phyloP scores from a whole-genome alignment of 2,113 vertebrate species.

The Oncorhynchus masou region DNA sequence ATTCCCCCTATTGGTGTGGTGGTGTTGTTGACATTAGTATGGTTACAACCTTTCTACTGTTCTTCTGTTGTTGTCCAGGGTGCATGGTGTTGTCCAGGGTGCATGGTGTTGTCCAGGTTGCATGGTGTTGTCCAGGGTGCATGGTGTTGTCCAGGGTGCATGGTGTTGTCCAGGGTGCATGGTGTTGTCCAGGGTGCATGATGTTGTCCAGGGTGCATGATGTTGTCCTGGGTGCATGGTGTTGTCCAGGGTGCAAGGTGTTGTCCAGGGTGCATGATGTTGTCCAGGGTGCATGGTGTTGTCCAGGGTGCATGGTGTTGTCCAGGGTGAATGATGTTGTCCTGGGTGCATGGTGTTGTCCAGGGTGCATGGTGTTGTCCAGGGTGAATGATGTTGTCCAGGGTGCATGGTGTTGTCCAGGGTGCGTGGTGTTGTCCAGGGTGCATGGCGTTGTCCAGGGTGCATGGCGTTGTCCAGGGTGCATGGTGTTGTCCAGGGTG shows the following conservation, averaged over 20 bases:
- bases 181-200: neutral
- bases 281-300: neutral
- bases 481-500: neutral
- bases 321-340: neutral
- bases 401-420: neutral
- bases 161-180: neutral
- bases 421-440: neutral
- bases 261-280: too few relatives aligned
- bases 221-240: constrained; percentile 19
- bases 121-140: neutral
- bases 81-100: neutral
- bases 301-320: constrained; percentile 12
- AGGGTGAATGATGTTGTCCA: too few relatives aligned
- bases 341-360: neutral
- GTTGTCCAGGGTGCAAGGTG: too few relatives aligned
- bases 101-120: constrained; percentile 6
- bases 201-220: neutral
- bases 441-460: neutral
- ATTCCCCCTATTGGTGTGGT: constrained; percentile 49
- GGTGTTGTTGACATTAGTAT: constrained; percentile 34
- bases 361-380: neutral
- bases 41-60: constrained; percentile 15
- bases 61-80: constrained; percentile 21
- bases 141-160: too few relatives aligned
- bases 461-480: constrained; percentile 5